These are phyloP conservation scores for Falco biarmicus DNA, from an alignment of 2,797 vertebrate species.

Conservation along the genomic window DNA sequence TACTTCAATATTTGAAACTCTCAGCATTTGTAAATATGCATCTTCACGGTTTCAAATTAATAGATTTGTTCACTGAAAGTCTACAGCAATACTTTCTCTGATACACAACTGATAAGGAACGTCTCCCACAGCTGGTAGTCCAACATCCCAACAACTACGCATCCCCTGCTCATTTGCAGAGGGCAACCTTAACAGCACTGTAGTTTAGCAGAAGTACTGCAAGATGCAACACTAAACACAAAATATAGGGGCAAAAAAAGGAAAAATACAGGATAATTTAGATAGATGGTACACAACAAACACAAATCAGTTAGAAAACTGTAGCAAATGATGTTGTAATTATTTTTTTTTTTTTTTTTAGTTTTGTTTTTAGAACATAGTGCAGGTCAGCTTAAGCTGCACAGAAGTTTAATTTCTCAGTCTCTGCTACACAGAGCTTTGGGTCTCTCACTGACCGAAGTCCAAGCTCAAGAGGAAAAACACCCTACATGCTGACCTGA, in stretches of 20 bases:
- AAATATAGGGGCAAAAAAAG: not conserved
- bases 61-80: accelerated
- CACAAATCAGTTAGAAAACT: not conserved
- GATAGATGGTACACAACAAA: accelerated
- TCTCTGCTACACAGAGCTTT: not conserved
- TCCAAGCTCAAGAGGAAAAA: not conserved
- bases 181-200: not conserved
- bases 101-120: not conserved
- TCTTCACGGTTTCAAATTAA: not conserved
- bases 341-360: too few species aligned
- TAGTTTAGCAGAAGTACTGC: not conserved
- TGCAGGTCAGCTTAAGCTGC: not conserved
- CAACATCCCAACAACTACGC: not conserved
- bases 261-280: not conserved
- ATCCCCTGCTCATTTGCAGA: not conserved
- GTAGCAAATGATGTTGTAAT: accelerated
- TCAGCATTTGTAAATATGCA: not conserved
- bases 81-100: not conserved
- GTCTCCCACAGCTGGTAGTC: not conserved
- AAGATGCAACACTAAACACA: not conserved
- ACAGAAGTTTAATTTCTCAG: not conserved
- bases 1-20: not conserved
- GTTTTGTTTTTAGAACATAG: not conserved
- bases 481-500: not conserved
- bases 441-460: accelerated